These are phyloP conservation scores for Venustoraphidia nigricollis DNA, from an alignment of 2,888 invertebrate genomes.

Conservation along the genomic window DNA sequence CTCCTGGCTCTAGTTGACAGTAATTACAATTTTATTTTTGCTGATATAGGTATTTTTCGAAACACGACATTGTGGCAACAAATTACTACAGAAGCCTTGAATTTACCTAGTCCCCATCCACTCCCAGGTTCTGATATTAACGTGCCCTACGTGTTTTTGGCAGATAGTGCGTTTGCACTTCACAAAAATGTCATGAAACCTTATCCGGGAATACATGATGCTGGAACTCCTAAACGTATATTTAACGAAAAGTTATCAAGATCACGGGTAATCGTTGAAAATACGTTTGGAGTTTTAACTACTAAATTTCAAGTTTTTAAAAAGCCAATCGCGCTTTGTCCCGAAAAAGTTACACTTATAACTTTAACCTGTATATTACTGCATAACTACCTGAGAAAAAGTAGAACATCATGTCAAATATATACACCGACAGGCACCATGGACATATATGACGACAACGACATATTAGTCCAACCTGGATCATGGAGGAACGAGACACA, in stretches of 20 bases:
- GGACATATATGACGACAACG: too few relatives aligned
- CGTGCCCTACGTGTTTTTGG: slow-evolving; percentile 12
- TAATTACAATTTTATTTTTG: slow-evolving; percentile 17
- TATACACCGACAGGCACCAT: too few relatives aligned
- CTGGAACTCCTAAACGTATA: slow-evolving; percentile 10
- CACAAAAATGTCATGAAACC: slow-evolving; percentile 13
- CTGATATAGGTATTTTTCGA: slow-evolving; percentile 16
- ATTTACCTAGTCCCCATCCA: slow-evolving; percentile 5
- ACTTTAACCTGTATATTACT: too few relatives aligned
- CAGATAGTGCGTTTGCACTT: slow-evolving; percentile 8
- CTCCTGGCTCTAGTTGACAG: slow-evolving; percentile 15
- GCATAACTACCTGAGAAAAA: too few relatives aligned
- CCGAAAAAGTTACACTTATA: too few relatives aligned
- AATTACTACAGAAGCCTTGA: slow-evolving; percentile 6
- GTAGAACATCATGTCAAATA: too few relatives aligned
- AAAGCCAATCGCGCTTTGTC: too few relatives aligned
- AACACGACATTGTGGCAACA: slow-evolving; percentile 9
- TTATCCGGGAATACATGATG: slow-evolving; percentile 9
- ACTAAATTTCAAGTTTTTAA: slow-evolving; percentile 8
- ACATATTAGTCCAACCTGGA: too few relatives aligned
- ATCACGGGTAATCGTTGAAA: slow-evolving; percentile 12
- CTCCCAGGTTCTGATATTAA: slow-evolving; percentile 8
- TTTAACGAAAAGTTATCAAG: slow-evolving; percentile 12
- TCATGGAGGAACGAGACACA: too few relatives aligned
- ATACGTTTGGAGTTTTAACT: slow-evolving; percentile 11